Evolutionary conservation across 1,140 invertebrate species (phyloP).

Genomic region (Drosophila seguyi): DNA sequence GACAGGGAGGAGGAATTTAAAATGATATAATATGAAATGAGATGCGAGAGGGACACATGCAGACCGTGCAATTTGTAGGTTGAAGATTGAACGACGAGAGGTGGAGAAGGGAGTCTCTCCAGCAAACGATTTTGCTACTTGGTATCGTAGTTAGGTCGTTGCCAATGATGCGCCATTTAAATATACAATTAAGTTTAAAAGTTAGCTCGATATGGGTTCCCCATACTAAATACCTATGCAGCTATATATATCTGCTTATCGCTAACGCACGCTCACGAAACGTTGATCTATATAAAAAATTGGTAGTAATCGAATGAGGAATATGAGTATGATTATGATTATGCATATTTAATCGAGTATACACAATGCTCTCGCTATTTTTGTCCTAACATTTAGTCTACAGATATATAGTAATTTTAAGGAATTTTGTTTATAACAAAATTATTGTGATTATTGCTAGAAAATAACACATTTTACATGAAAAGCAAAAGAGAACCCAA

Average conservation of each 20-base stretch:
- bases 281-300: conserved; percentile 69
- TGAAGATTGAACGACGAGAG: conserved; percentile 52
- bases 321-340: conserved; percentile 35
- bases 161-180: conserved; percentile 80
- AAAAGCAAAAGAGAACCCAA: conserved; percentile 66
- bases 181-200: conserved; percentile 75
- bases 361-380: conserved; percentile 75
- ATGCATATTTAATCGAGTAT: conserved; percentile 51
- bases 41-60: conserved; percentile 46
- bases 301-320: conserved; percentile 74
- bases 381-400: conserved; percentile 81
- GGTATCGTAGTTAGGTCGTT: conserved; percentile 61
- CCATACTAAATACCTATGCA: conserved; percentile 24
- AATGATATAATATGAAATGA: neutral
- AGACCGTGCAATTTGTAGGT: conserved; percentile 81
- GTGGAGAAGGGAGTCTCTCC: conserved; percentile 15
- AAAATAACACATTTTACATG: conserved; percentile 83
- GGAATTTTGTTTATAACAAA: conserved; percentile 83
- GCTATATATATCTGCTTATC: conserved; percentile 32
- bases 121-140: conserved; percentile 38
- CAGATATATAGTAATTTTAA: conserved; percentile 78
- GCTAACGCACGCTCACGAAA: conserved; percentile 60
- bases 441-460: conserved; percentile 84
- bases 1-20: conserved; percentile 9
- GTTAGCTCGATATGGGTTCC: conserved; percentile 59